Evolutionary conservation across 2,888 invertebrate species (phyloP), one percentile per base, ranked within the genome.

Genomic region (Apodemia zela): DNA sequence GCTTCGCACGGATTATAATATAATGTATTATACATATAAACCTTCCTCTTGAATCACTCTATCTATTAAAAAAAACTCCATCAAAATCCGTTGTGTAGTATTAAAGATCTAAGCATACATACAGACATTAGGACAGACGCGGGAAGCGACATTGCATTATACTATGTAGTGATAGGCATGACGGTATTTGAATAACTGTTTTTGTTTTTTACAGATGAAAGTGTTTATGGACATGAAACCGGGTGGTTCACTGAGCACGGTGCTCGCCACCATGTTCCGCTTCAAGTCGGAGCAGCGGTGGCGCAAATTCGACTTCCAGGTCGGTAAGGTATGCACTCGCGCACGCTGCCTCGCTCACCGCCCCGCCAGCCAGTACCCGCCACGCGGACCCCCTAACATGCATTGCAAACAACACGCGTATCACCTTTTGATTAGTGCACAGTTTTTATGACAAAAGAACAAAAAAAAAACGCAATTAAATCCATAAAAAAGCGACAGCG

Each of bases 201-300:
- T 13, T 25, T 18, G 15, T 63, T 45, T 21, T 25, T 69, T 71
- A 35, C 89, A 98, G 98, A 97, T 98, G 94, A 96, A 96, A 89
- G 97, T 95, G 84, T 99, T 99, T 87, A 93, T 98, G 92, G 99
- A 99, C 89, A 98, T 98, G 87, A 98, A 98, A 87, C 94, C 97
- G 21, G 97, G 97, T 70, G 98, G 98, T 60, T 96, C 97, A 38
- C 93, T 99, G 66, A 98, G 98, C 92, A 97, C 98, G 75, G 97
- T 98, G 81, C 94, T 99, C 72, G 95, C 97, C 73, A 96, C 98
- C 71, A 98, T 98, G 83, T 99, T 96, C 93, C 97, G 97, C 80
- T 98, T 97, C 93, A 98, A 98, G 89, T 96, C 95, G 85, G 99
- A 99, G 85, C 98, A 98, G 89, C 96, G 97, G 85, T 98, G 97